Evolutionary conservation across 2,113 vertebrate genomes (phyloP), one percentile per base, ranked within the genome.

Genomic region (Meleagris gallopavo): DNA sequence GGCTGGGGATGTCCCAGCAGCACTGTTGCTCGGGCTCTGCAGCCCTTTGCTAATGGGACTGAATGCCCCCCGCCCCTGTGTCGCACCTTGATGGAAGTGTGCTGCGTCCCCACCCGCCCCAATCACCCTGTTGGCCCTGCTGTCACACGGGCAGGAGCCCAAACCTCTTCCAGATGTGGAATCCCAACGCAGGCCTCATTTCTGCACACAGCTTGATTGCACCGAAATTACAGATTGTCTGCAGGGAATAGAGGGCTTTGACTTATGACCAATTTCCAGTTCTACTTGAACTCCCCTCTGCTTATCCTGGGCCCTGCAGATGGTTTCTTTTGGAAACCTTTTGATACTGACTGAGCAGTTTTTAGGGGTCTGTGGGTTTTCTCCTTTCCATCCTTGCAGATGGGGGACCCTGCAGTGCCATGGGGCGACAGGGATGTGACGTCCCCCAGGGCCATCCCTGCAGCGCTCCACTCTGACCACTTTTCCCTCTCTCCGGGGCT

Each of bases 111-210:
- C 73, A 67, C 50, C 41, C 94, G 97, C 54, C 62, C 27, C 75
- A 75, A 60, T 24, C 67, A 89, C 94, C 71, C 25, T 6, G 61
- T 90, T 91, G 73, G 92, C 83, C 93, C 79, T 4, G 57, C 95
- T 97, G 96, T 94, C 93, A 88, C 96, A 95, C 91, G 85, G 91
- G 92, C 91, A 69, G 93, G 93, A 95, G 92, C 85, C 91, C 94
- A 97, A 96, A 97, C 93, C 94, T 96, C 95, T 97, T 97, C 96
- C 97, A 97, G 96, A 97, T 97, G 97, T 97, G 96, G 95, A 96
- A 95, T 96, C 95, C 90, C 84, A 74, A 91, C 92, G 8, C 91
- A 81, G 96, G 96, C 97, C 96, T 95, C 93, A 87, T 96, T 96
- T 92, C 57, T 97, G 95, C 46, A 90, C 96, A 78, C 95, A 97